Base-by-base conservation (phyloP, 2,888 invertebrate genomes). In the Scaptomyza reducta region DNA sequence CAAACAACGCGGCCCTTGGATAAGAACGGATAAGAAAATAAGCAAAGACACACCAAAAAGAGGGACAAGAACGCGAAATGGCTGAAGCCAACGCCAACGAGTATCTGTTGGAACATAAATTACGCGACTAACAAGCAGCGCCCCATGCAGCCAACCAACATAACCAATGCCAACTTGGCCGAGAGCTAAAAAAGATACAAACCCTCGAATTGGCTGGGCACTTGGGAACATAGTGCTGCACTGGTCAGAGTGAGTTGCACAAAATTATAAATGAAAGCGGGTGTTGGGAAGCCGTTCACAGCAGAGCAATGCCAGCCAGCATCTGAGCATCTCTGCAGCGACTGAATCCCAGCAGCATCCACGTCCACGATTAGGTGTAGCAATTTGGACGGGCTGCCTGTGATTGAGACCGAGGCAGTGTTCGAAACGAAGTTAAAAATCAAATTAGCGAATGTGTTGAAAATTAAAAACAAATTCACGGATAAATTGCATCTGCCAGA, bases 371-470 rank as follows among this genome's bases (percentile, higher is more conserved):
- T 84, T 84, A 84, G 89, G 85, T 84, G 85, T 73, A 78, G 85
- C 87, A 88, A 83, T 83, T 88, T 88, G 87, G 88, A 61, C 68
- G 68, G 73, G 61, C 88, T 87, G 87, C 75, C 74, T 79, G 81
- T 76, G 88, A 81, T 79, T 84, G 88, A 83, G 87, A 89, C 88
- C 68, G 88, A 88, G 87, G 84, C 77, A 80, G 81, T 82, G 84
- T 77, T 83, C 74, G 84, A 79, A 89, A 87, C 88, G 88, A 88
- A 90, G 90, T 90, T 90, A 91, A 91, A 91, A 91, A 91, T 91
- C 91, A 91, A 91, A 91, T 91, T 91, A 91, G 91, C 88, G 91
- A 91, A 91, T 91, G 91, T 91, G 91, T 91, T 91, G 91, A 91
- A 91, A 91, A 91, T 91, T 91, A 91, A 91, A 91, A 91, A 91